Evolutionary conservation across 2,113 vertebrate species (phyloP), one percentile per base, ranked within the genome.

Genomic region (Ctenodactylus gundi): DNA sequence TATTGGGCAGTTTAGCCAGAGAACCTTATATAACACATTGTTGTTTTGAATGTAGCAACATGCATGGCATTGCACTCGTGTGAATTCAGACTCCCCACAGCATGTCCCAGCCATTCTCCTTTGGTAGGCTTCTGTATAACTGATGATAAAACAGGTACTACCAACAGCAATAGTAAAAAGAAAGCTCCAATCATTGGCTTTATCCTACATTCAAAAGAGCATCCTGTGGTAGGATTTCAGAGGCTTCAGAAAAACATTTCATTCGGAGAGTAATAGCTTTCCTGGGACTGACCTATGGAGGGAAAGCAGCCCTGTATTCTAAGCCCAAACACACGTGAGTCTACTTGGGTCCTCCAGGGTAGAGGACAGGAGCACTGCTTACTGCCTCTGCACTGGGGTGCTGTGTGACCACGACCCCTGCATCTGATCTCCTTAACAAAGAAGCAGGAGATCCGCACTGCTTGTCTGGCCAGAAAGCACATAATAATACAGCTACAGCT

Each of bases 1-100:
- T 95, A 36, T 98, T 97, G 97, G 92, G 96, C 88, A 90, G 91
- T 94, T 97, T 88, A 96, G 97, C 94, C 95, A 97, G 94, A 83
- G 12, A 55, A 85, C 87, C 98, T 98, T 98, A 98, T 94, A 97
- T 98, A 98, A 98, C 97, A 92, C 91, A 67, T 12, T 73, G 84
- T 96, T 81, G 95, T 94, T 97, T 95, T 85, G 95, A 78, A 97
- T 80, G 97, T 97, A 95, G 2, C 92, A 36, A 96, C 31, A n/a
- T 57, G 93, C 44, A 84, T 58, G 65, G 0, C 20, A 82, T 49
- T 93, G 14, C 89, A 81, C 91, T 55, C 31, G 88, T 70, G 94
- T n/a, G 93, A 77, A 86, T 78, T 77, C 96, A 65, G 57, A 49
- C 41, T 57, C 57, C 88, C 86, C n/a, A 41, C 62, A 77, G 93